These are phyloP conservation scores for Diaphora mendica DNA, from an alignment of 2,888 invertebrate genomes.

Conservation along the genomic window DNA sequence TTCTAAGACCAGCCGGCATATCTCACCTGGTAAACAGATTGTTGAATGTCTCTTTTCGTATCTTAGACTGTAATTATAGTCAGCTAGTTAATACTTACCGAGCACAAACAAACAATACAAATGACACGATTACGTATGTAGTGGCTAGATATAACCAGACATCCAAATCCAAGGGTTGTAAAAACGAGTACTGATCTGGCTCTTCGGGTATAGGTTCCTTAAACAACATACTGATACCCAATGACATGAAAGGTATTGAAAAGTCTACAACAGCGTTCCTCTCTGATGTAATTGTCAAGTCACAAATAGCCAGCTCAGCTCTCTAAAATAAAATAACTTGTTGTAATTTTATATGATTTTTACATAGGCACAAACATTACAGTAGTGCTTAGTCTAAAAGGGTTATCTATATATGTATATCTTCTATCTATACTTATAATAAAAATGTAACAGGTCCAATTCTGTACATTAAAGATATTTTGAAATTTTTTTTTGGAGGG, in stretches of 20 bases:
- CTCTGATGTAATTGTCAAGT: slow-evolving; percentile 96
- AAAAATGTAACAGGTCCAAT: too few relatives aligned
- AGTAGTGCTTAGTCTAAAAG: background rate
- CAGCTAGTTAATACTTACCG: slow-evolving; percentile 79
- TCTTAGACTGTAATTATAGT: background rate
- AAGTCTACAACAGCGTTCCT: slow-evolving; percentile 95
- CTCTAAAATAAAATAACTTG: slow-evolving; percentile 86
- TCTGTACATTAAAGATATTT: too few relatives aligned
- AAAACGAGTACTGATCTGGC: slow-evolving; percentile 95
- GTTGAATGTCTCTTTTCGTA: too few relatives aligned
- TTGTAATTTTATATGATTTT: background rate
- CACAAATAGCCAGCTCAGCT: slow-evolving; percentile 97
- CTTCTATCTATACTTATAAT: too few relatives aligned
- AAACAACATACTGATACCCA: slow-evolving; percentile 95
- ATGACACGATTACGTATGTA: slow-evolving; percentile 93
- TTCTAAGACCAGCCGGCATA: too few relatives aligned
- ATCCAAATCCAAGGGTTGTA: slow-evolving; percentile 92
- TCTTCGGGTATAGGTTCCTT: slow-evolving; percentile 91
- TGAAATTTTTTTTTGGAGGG: too few relatives aligned
- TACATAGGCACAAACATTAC: background rate
- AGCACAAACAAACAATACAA: slow-evolving; percentile 93
- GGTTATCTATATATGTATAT: too few relatives aligned
- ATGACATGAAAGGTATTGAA: slow-evolving; percentile 98
- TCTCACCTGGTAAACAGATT: too few relatives aligned
- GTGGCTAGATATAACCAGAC: slow-evolving; percentile 96